Evolutionary conservation across 1,140 invertebrate species (phyloP), one percentile per base, ranked within the genome.

Genomic region (Diabrotica virgifera): DNA sequence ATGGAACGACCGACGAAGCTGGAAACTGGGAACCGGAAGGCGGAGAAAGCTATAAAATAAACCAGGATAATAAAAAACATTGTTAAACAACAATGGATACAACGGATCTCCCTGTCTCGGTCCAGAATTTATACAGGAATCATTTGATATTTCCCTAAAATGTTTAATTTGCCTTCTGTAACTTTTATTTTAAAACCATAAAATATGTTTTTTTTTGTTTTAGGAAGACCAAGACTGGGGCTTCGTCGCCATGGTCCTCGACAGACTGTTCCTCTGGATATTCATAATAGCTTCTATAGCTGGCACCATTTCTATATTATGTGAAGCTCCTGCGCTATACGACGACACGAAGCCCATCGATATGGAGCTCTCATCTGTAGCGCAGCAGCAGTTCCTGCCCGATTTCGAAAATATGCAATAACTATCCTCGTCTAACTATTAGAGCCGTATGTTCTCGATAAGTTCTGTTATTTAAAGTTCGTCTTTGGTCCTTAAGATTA

Each of bases 171-270:
- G 24, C 24, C 4, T 24, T 24, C 24, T 24, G 4, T 24, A 24
- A 24, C 24, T 24, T 24, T 24, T 24, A 24, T 6, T n/a, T 13
- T 8, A n/a, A 53, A 2, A 2, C n/a, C 9, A n/a, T 55, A n/a
- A 14, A 6, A 62, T 65, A 4, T 50, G n/a, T 59, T 55, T 7
- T 55, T 7, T 54, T 62, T 64, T 4, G 67, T 77, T 80, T 66
- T 80, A 96, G 94, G 93, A 96, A 79, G 94, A 96, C 82, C 93
- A 96, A 85, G 97, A 99, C 78, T 99, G 97, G 97, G 96, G 96
- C 58, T 99, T 98, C 79, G 96, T 99, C 5, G 97, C 97, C 12
- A 99, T 99, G 95, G 97, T 99, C 0, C 84, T 99, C 65, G 97
- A 99, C 79, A 86, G 97, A 14, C 83, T 99, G 1, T 97, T 99